Evolutionary conservation across 2,113 vertebrate genomes (phyloP).

Genomic region (Oxyura jamaicensis): DNA sequence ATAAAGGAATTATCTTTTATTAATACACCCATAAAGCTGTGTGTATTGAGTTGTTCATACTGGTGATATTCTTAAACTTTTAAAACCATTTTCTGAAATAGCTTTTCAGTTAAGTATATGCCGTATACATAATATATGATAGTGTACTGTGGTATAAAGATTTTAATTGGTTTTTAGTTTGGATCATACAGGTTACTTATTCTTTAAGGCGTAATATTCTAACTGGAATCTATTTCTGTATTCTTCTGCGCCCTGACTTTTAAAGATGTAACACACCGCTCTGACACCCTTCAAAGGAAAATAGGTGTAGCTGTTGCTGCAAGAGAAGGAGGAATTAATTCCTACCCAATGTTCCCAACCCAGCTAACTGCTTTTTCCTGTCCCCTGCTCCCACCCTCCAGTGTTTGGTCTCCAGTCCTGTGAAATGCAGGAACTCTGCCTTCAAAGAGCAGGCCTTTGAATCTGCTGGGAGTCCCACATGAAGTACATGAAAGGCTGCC

Average conservation of each 20-base stretch:
- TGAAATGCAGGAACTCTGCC: not conserved
- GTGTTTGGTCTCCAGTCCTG: not conserved
- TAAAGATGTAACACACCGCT: not conserved
- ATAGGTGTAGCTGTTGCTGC: not conserved
- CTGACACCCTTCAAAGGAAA: not conserved
- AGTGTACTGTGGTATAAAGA: not conserved
- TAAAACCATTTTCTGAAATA: not conserved
- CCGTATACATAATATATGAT: not conserved
- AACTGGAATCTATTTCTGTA: not conserved
- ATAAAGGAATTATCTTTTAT: conserved; percentile 42
- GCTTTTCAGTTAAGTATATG: not conserved
- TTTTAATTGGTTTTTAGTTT: conserved; percentile 13
- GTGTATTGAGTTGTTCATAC: not conserved
- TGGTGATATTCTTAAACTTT: not conserved
- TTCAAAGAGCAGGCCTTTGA: not conserved
- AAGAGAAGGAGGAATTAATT: not conserved
- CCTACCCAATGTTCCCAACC: rapidly evolving
- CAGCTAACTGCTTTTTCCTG: not conserved
- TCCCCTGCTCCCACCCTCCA: not conserved
- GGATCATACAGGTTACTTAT: not conserved
- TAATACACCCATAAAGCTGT: not conserved
- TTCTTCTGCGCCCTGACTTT: not conserved
- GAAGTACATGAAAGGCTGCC: not conserved
- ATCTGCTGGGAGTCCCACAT: not conserved
- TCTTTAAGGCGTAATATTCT: not conserved